phyloP scores from a whole-genome alignment of 2,888 invertebrate genomes.

The Anaspis maculata region DNA sequence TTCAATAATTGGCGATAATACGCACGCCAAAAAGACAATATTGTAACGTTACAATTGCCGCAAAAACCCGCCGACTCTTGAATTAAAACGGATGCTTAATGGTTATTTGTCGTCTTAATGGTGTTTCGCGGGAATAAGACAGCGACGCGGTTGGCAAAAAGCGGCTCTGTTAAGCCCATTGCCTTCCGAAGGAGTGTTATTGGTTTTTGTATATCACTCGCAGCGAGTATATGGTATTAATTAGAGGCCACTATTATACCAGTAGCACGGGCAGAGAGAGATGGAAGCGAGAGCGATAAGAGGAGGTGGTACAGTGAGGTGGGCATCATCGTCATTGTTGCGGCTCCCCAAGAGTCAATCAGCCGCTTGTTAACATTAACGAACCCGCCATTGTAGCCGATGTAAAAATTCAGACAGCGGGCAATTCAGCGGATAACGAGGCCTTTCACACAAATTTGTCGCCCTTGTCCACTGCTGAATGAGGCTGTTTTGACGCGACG shows the following conservation, averaged over 20 bases:
- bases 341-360: constrained; percentile 28
- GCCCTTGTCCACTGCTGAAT: constrained; percentile 10
- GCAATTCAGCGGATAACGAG: constrained; percentile 30
- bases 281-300: too few species aligned
- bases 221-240: background rate
- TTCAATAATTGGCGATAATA: constrained; percentile 14
- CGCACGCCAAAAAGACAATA: constrained; percentile 13
- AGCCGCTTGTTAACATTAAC: constrained; percentile 41
- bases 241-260: too few species aligned
- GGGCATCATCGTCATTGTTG: too few species aligned
- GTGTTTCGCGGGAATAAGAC: constrained; percentile 9
- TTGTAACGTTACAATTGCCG: constrained; percentile 8
- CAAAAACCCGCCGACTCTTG: constrained; percentile 4
- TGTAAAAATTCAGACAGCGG: constrained; percentile 34
- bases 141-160: too few species aligned
- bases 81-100: constrained; percentile 14
- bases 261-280: too few species aligned
- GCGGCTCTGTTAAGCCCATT: too few species aligned
- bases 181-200: too few species aligned
- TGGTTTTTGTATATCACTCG: too few species aligned
- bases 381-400: constrained; percentile 36
- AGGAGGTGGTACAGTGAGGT: too few species aligned
- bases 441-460: constrained; percentile 33
- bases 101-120: constrained; percentile 15
- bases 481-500: too few species aligned